Conservation (phyloP, 2,113 vertebrate species). For the Erinaceus europaeus region DNA sequence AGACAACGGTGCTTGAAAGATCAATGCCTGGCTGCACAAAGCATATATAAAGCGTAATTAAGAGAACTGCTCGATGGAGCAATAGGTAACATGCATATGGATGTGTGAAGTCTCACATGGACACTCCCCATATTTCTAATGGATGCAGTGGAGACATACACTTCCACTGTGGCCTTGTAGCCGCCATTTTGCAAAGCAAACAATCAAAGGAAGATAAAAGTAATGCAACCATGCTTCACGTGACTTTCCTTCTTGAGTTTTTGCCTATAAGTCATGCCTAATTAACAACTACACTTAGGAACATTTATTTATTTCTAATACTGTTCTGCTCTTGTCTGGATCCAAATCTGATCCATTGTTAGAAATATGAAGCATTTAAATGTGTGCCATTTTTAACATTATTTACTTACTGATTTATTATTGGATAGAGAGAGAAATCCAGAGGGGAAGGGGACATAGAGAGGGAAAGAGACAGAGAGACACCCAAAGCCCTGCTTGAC, state of each 20-base stretch:
- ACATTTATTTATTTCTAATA: background rate
- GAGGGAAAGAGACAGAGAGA: no score
- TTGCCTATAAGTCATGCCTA: background rate
- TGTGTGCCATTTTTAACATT: background rate
- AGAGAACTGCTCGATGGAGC: conserved; percentile 5
- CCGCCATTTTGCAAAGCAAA: conserved; percentile 25
- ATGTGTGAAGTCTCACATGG: background rate
- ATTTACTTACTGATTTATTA: no score
- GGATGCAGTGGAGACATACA: background rate
- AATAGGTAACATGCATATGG: conserved; percentile 1
- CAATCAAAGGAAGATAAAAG: conserved; percentile 7
- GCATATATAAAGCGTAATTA: conserved; percentile 54
- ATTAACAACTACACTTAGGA: background rate
- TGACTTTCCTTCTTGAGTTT: background rate
- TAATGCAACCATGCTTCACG: background rate
- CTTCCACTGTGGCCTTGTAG: background rate
- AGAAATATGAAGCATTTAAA: background rate
- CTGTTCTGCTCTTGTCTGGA: background rate
- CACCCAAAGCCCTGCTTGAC: no score
- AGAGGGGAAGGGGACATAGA: no score
- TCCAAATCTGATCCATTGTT: background rate
- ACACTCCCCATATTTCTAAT: background rate
- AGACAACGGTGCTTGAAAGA: conserved; percentile 55
- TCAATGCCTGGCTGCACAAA: conserved; percentile 63
- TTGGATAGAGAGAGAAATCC: no score